Conservation (phyloP, 2,113 vertebrate species). For the Sporophila hypoxantha region DNA sequence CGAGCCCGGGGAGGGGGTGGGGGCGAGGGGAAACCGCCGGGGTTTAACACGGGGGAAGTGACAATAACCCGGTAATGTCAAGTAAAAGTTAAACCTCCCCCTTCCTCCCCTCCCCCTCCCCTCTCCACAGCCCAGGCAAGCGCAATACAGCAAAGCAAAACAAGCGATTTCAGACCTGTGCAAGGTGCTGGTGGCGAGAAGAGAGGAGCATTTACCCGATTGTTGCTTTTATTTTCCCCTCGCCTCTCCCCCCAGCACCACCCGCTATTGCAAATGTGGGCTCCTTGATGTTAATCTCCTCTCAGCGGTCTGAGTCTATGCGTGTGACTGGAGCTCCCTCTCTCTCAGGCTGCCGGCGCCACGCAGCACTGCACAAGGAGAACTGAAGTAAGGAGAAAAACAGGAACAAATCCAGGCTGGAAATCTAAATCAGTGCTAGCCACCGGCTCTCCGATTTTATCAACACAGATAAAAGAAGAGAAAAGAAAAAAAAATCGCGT, state of each 20-base stretch:
- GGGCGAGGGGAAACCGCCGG: slow-evolving; percentile 1
- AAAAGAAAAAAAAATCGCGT: background rate
- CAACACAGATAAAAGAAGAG: background rate
- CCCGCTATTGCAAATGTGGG: slow-evolving; percentile 35
- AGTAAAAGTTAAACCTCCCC: slow-evolving; percentile 47
- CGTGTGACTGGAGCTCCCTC: slow-evolving; percentile 60
- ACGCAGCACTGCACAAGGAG: slow-evolving; percentile 48
- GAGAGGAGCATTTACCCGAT: slow-evolving; percentile 20
- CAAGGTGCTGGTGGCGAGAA: slow-evolving; percentile 21
- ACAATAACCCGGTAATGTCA: slow-evolving; percentile 26
- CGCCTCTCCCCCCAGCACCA: slow-evolving; percentile 4
- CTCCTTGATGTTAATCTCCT: slow-evolving; percentile 35
- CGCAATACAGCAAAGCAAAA: slow-evolving; percentile 45
- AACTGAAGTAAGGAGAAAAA: slow-evolving; percentile 26
- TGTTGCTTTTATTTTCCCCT: slow-evolving; percentile 30
- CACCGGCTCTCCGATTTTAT: background rate
- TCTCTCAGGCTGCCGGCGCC: slow-evolving; percentile 38
- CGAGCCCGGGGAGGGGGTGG: background rate
- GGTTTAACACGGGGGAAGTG: background rate
- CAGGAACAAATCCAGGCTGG: slow-evolving; percentile 24
- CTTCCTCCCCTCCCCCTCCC: slow-evolving; percentile 28
- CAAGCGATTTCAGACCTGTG: slow-evolving; percentile 47
- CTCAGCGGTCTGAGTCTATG: slow-evolving; percentile 1
- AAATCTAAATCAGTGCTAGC: slow-evolving; percentile 30
- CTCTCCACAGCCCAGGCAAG: slow-evolving; percentile 22